Conservation (phyloP, 2,797 vertebrate species). For the Adrianichthys oophorus region DNA sequence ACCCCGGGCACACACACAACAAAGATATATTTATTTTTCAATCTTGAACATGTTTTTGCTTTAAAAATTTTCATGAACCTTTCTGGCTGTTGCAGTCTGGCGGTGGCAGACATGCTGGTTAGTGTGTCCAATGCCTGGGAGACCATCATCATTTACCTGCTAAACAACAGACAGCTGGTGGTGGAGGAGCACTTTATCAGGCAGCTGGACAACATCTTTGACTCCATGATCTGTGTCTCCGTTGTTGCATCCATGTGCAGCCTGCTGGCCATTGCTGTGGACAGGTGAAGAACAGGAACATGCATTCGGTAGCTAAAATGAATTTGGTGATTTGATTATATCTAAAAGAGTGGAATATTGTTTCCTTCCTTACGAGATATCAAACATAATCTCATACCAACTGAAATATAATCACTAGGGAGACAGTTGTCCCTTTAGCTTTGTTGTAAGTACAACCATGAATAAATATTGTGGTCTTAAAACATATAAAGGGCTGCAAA, state of each 20-base stretch:
- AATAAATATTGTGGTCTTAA: too few relatives aligned
- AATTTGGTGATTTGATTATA: too few relatives aligned
- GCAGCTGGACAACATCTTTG: conserved; percentile 94
- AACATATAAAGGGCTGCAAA: too few relatives aligned
- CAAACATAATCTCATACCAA: too few relatives aligned
- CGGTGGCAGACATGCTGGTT: conserved; percentile 96
- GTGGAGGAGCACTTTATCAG: conserved; percentile 87
- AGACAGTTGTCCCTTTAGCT: too few relatives aligned
- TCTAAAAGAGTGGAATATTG: too few relatives aligned
- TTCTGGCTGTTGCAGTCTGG: conserved; percentile 82
- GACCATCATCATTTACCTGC: conserved; percentile 91
- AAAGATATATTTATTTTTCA: too few relatives aligned
- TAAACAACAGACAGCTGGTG: conserved; percentile 86
- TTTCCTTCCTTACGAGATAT: too few relatives aligned
- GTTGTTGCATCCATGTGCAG: conserved; percentile 96
- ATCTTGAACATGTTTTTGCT: not conserved
- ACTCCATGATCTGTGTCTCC: conserved; percentile 97
- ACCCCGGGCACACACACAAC: too few relatives aligned
- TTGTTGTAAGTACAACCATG: too few relatives aligned
- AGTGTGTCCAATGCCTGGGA: conserved; percentile 95
- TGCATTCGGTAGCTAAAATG: too few relatives aligned
- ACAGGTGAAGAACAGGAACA: conserved; percentile 74
- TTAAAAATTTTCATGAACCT: not conserved
- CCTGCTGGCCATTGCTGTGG: conserved; percentile 92
- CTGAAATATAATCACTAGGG: too few relatives aligned